phyloP scores from a whole-genome alignment of 2,113 vertebrate species.

The Callithrix jacchus region DNA sequence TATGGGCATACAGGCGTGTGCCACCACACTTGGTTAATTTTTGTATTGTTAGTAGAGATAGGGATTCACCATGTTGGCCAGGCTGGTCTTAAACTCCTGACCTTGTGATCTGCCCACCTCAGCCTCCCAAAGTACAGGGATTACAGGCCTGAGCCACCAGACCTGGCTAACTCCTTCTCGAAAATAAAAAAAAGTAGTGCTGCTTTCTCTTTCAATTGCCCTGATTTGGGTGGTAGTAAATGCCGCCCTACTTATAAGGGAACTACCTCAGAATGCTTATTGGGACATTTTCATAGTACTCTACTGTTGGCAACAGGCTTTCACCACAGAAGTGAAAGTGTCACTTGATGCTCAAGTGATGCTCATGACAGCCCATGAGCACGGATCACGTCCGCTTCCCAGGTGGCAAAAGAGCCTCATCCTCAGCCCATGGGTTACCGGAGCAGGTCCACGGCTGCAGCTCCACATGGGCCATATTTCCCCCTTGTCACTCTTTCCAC shows the following conservation, averaged over 20 bases:
- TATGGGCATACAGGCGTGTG: too few species aligned
- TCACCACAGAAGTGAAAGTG: accelerated
- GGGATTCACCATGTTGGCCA: too few species aligned
- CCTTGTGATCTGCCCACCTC: too few species aligned
- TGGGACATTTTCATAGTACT: background rate
- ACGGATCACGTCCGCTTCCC: background rate
- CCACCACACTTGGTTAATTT: too few species aligned
- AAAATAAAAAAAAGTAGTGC: too few species aligned
- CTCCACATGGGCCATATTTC: background rate
- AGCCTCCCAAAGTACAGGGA: too few species aligned
- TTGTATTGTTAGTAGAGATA: too few species aligned
- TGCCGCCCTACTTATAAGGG: background rate
- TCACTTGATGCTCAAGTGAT: background rate
- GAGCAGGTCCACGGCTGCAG: background rate
- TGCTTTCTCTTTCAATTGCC: background rate
- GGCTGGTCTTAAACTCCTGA: too few species aligned
- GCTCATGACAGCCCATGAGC: background rate
- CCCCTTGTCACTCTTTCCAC: background rate
- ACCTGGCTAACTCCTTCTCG: too few species aligned
- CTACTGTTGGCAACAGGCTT: background rate
- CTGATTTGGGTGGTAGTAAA: background rate
- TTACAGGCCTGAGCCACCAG: too few species aligned
- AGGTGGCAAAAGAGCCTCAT: background rate
- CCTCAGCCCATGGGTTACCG: background rate
- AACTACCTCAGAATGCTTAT: background rate